Percentiles rank a stretch among this genome's conserved stretches.
Conservation (phyloP, 2,888 invertebrate species). For the Lottia gigantea region DNA sequence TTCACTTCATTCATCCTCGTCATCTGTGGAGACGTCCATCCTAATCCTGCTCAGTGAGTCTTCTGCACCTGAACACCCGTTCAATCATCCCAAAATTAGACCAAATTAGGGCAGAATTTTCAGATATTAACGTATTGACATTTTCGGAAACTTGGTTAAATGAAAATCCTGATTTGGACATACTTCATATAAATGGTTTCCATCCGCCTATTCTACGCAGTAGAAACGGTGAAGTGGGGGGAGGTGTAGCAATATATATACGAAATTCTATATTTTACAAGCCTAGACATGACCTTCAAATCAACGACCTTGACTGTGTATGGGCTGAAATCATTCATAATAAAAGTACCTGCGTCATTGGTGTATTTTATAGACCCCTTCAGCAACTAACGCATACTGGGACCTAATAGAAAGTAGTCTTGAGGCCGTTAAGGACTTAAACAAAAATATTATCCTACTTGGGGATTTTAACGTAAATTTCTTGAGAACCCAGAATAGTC, state of each 20-base stretch:
- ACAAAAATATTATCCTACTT: background rate
- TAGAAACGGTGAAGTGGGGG: background rate
- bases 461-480: background rate
- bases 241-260: background rate
- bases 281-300: background rate
- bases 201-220: background rate
- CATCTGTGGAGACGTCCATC: background rate
- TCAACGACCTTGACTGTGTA: background rate
- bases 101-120: background rate
- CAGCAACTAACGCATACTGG: background rate
- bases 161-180: background rate
- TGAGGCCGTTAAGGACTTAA: background rate
- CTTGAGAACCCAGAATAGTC: background rate
- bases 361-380: background rate
- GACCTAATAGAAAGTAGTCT: constrained; percentile 1
- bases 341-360: background rate
- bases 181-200: background rate
- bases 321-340: background rate
- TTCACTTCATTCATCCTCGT: too few relatives aligned
- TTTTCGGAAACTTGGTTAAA: constrained; percentile 6
- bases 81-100: background rate
- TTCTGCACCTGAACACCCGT: background rate
- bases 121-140: background rate
- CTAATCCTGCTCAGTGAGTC: background rate
- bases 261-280: background rate